Percentiles rank a stretch among this genome's conserved stretches.
Conservation (phyloP, 2,113 vertebrate genomes). For the Elephas maximus region DNA sequence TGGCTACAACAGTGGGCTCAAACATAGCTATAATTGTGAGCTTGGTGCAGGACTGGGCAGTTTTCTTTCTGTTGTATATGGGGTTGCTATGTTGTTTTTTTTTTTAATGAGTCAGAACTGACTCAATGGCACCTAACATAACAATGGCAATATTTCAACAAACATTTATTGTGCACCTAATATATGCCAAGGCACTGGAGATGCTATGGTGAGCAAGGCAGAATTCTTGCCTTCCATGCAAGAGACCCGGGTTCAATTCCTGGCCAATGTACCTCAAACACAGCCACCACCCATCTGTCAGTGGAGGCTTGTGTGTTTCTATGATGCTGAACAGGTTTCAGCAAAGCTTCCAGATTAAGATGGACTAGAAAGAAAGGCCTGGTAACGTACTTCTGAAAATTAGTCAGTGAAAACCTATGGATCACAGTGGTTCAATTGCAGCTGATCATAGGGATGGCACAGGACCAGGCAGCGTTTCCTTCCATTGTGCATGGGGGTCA, state of each 20-base stretch:
- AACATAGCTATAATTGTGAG: no score
- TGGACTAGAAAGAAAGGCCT: neutral
- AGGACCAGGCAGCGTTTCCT: neutral
- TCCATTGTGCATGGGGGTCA: neutral
- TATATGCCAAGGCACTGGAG: slow-evolving; percentile 12
- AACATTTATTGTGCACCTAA: slow-evolving; percentile 41
- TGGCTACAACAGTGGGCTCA: no score
- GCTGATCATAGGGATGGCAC: neutral
- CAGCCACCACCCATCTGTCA: neutral
- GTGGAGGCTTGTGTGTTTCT: neutral
- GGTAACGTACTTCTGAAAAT: neutral
- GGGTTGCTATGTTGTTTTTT: no score
- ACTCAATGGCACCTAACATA: no score
- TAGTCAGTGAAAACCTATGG: neutral
- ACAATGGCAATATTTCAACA: neutral
- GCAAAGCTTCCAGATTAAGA: neutral
- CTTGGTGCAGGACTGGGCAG: no score
- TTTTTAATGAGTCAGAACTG: no score
- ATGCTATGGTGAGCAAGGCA: neutral
- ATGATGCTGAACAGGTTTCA: neutral
- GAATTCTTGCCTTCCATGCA: slow-evolving; percentile 4
- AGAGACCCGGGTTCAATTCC: neutral
- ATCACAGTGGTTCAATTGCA: neutral
- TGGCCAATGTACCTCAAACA: neutral
- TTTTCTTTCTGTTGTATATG: no score